phyloP scores from a whole-genome alignment of 1,140 invertebrate species.

The Saxidomus purpurata region DNA sequence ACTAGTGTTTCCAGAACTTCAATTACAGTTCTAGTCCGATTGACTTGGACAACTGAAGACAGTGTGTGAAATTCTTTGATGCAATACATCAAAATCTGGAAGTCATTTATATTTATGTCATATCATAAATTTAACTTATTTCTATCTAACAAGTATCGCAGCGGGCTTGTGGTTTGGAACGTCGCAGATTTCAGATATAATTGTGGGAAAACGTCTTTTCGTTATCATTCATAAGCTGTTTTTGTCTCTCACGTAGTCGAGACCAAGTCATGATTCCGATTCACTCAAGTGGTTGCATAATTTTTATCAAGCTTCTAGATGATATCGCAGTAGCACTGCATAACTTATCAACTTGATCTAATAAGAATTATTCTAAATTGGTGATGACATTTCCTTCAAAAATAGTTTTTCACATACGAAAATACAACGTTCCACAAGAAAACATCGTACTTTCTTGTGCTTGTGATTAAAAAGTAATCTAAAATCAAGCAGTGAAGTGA shows the following conservation, averaged over 20 bases:
- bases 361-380: slow-evolving; percentile 57
- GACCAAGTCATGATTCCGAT: slow-evolving; percentile 59
- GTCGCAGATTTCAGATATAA: slow-evolving; percentile 25
- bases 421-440: not conserved
- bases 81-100: slow-evolving; percentile 55
- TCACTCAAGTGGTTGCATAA: slow-evolving; percentile 64
- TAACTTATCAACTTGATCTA: slow-evolving; percentile 33
- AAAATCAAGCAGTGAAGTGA: slow-evolving; percentile 38
- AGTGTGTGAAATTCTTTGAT: slow-evolving; percentile 61
- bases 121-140: slow-evolving; percentile 46
- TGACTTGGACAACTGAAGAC: not conserved
- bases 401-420: slow-evolving; percentile 35
- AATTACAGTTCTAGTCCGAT: not conserved
- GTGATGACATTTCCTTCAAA: slow-evolving; percentile 62
- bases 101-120: slow-evolving; percentile 56
- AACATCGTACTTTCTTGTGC: not conserved
- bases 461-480: slow-evolving; percentile 45
- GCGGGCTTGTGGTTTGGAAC: slow-evolving; percentile 37
- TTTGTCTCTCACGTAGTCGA: slow-evolving; percentile 42
- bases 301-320: slow-evolving; percentile 63
- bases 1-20: too few species aligned
- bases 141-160: slow-evolving; percentile 48
- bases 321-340: slow-evolving; percentile 42
- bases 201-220: slow-evolving; percentile 62
- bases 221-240: slow-evolving; percentile 57